A percentile compares a stretch with the other conserved stretches of the same genome.
Evolutionary conservation across 2,797 vertebrate genomes (phyloP).

Genomic region (Megaceryle alcyon): DNA sequence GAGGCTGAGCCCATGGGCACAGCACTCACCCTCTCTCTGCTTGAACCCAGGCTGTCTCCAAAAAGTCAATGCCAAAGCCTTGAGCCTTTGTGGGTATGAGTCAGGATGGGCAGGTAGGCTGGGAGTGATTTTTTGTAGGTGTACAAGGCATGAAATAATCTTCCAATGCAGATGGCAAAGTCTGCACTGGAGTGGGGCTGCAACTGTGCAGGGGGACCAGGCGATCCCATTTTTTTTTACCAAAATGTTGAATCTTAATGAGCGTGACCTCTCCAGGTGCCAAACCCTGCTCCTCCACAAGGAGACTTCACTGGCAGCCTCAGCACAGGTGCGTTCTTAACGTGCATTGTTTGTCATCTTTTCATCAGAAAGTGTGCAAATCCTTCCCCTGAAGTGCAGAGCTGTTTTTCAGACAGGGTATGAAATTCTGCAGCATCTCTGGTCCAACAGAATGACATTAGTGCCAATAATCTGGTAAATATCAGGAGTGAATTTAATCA

Average conservation of each 20-base stretch:
- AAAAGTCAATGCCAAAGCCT: neutral
- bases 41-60: neutral
- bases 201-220: neutral
- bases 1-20: neutral
- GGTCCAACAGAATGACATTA: conserved; percentile 77
- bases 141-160: neutral
- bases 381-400: conserved; percentile 33
- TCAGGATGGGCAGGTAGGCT: neutral
- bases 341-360: conserved; percentile 79
- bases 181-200: neutral
- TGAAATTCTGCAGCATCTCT: neutral
- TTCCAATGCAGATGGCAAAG: neutral
- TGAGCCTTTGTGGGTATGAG: neutral
- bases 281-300: neutral
- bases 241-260: neutral
- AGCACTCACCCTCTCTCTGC: neutral
- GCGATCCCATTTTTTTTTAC: neutral
- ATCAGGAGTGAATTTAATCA: conserved; percentile 80
- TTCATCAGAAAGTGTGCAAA: conserved; percentile 57
- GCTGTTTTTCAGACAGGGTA: conserved; percentile 71
- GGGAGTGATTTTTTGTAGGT: neutral
- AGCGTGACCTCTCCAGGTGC: neutral
- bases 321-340: conserved; percentile 47
- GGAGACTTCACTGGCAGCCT: conserved; percentile 71
- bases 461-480: conserved; percentile 80